Evolutionary conservation across 2,113 vertebrate species (phyloP), one percentile per base, ranked within the genome.

Genomic region (Conger conger): DNA sequence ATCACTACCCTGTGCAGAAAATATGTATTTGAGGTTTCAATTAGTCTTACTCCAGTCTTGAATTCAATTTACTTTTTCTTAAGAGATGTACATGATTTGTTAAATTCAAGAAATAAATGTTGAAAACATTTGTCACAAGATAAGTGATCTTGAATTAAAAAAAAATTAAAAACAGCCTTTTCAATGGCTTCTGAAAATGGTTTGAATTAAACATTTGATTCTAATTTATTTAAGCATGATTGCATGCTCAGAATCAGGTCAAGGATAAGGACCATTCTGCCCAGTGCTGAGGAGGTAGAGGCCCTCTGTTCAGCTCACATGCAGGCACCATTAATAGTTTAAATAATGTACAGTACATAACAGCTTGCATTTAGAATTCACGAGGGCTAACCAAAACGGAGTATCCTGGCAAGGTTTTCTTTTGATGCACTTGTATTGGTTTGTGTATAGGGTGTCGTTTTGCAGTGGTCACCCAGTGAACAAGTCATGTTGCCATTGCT

Each of bases 271-370:
- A 33, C 13, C 27, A 73, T 18, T 33, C n/a, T 73, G 27, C 27
- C 23, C n/a, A 3, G 68, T 1, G 27, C 27, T 73, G n/a, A 73
- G 30, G 68, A 33, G 68, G n/a, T 73, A 33, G 8, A 63, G 57
- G 68, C n/a, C 11, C 27, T n/a, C 27, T 11, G 23, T 33, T 30
- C 68, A 13, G 68, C n/a, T 13, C 27, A 11, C 68, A 73, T 9
- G 11, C 68, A 73, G n/a, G 33, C 13, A 11, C 13, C 11, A 2
- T 73, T 73, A 9, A 73, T 33, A n/a, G 20, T 68, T n/a, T n/a
- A 73, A 73, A 30, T 33, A 73, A 73, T 73, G 68, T 63, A 63
- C 68, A 73, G 68, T 63, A 63, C 68, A 73, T 73, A 73, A 73
- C 27, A 9, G 68, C n/a, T 73, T 73, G 27, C 8, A 30, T 33